A percentile compares a stretch with the other conserved stretches of the same genome.
Evolutionary conservation across 1,140 invertebrate genomes (phyloP).

Genomic region (Pseudomyrmex flavicornis): DNA sequence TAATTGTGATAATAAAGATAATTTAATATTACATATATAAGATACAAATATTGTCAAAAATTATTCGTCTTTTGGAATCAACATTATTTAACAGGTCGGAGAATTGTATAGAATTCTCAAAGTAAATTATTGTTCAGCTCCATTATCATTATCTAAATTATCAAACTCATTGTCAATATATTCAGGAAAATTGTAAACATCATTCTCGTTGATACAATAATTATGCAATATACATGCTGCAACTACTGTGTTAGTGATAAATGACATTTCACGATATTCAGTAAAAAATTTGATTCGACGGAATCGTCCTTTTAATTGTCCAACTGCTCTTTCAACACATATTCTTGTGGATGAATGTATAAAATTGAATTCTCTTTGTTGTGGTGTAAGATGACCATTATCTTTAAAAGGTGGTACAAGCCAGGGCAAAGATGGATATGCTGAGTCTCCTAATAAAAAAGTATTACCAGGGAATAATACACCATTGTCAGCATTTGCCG

Average conservation of each 20-base stretch:
- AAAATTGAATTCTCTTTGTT: not conserved
- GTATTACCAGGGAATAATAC: not conserved
- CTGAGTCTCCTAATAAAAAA: not conserved
- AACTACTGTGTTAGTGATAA: too few species aligned
- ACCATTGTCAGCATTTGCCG: not conserved
- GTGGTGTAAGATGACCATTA: not conserved
- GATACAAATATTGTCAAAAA: not conserved
- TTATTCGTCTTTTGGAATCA: not conserved
- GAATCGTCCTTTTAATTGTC: slow-evolving; percentile 2
- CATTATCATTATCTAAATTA: not conserved
- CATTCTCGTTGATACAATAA: too few species aligned
- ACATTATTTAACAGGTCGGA: not conserved
- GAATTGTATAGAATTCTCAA: not conserved
- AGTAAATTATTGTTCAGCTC: not conserved
- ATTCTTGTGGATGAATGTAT: slow-evolving; percentile 1
- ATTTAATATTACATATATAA: not conserved
- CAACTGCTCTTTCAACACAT: not conserved
- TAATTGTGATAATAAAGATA: not conserved
- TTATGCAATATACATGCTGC: too few species aligned
- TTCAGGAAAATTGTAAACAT: too few species aligned
- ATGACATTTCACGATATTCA: not conserved
- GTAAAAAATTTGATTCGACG: slow-evolving; percentile 10
- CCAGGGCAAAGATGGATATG: slow-evolving; percentile 7
- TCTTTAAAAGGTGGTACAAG: not conserved
- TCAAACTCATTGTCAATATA: not conserved